These are phyloP conservation scores for Drosophila seguyi DNA, from an alignment of 1,140 invertebrate genomes.

Conservation along the genomic window DNA sequence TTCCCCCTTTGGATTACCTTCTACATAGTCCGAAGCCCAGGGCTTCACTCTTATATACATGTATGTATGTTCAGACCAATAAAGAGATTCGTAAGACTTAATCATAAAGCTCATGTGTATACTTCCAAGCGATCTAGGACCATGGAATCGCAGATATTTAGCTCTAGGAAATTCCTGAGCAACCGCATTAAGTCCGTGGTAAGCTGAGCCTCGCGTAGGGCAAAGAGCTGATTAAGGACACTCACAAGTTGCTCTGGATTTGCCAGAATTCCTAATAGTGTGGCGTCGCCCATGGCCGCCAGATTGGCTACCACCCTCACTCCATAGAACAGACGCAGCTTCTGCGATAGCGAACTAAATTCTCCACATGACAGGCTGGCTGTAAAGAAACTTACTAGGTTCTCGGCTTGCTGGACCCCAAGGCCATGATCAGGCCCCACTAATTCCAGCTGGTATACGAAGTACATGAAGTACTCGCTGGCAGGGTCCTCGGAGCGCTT, in stretches of 20 bases:
- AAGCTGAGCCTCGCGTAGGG: slow-evolving; percentile 23
- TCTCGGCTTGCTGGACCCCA: slow-evolving; percentile 20
- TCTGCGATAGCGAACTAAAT: neutral
- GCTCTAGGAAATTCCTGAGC: slow-evolving; percentile 31
- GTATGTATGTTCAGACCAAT: slow-evolving; percentile 2
- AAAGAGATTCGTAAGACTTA: slow-evolving; percentile 40
- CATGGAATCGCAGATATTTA: slow-evolving; percentile 11
- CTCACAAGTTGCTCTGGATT: slow-evolving; percentile 10
- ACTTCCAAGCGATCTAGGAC: slow-evolving; percentile 37
- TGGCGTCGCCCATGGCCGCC: slow-evolving; percentile 18
- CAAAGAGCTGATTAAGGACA: slow-evolving; percentile 61
- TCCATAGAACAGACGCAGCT: slow-evolving; percentile 45
- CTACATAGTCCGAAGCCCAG: slow-evolving; percentile 1
- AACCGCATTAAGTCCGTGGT: slow-evolving; percentile 49
- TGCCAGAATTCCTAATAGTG: slow-evolving; percentile 6
- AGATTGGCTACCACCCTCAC: slow-evolving; percentile 66
- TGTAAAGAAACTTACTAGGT: slow-evolving; percentile 35
- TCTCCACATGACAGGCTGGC: neutral
- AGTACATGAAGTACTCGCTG: slow-evolving; percentile 63
- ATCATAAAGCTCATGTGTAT: slow-evolving; percentile 6
- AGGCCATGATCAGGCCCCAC: slow-evolving; percentile 13
- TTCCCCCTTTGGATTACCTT: neutral
- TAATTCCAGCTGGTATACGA: slow-evolving; percentile 60
- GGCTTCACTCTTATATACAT: neutral
- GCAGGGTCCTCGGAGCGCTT: slow-evolving; percentile 27